A percentile compares a stretch with the other conserved stretches of the same genome.
Conservation (phyloP, 2,113 vertebrate species). For the Microtus oregoni region DNA sequence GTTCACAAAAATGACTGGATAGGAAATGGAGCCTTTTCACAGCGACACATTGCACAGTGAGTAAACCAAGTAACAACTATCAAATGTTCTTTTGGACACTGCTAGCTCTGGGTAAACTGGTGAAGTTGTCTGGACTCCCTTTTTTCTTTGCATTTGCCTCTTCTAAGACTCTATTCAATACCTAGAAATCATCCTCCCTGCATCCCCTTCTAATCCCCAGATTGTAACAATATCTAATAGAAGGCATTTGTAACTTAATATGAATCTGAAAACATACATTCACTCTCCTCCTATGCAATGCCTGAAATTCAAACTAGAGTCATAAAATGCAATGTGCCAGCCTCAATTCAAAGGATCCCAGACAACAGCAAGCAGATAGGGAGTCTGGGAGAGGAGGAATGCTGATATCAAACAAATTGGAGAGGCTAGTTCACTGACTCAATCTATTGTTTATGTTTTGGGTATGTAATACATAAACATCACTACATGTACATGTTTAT, state of each 20-base stretch:
- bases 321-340: conserved; percentile 31
- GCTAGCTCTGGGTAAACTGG: not conserved
- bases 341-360: conserved; percentile 41
- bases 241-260: conserved; percentile 35
- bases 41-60: conserved; percentile 36
- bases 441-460: not conserved
- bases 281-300: not conserved
- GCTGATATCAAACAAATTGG: conserved; percentile 27
- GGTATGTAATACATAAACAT: not conserved
- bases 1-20: conserved; percentile 41
- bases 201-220: not conserved
- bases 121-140: not conserved
- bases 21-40: conserved; percentile 17
- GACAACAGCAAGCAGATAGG: conserved; percentile 14
- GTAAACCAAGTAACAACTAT: conserved; percentile 30
- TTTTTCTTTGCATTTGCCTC: not conserved
- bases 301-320: conserved; percentile 36
- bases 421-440: conserved; percentile 1
- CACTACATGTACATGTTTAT: too few relatives aligned
- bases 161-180: not conserved
- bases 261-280: conserved; percentile 61
- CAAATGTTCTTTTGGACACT: conserved; percentile 15
- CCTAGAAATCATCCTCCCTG: not conserved
- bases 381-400: not conserved
- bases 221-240: conserved; percentile 33